Conservation (phyloP, 1,140 invertebrate genomes). For the Brachionus rotundiformis region DNA sequence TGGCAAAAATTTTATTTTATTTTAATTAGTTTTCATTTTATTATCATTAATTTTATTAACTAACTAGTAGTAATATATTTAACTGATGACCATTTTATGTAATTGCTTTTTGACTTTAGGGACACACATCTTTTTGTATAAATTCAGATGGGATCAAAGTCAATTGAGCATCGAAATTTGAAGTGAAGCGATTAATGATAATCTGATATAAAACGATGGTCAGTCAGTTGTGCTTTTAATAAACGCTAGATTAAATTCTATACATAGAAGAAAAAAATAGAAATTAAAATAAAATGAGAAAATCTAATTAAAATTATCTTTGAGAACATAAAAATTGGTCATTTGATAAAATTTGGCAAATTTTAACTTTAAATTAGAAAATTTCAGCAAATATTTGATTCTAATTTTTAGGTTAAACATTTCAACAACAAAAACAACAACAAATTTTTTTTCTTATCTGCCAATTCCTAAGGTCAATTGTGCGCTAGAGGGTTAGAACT, state of each 20-base stretch:
- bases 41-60: not conserved
- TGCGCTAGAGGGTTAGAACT: not conserved
- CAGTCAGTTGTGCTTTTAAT: not conserved
- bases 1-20: not conserved
- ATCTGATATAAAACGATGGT: not conserved
- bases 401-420: conserved; percentile 16
- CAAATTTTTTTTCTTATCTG: not conserved
- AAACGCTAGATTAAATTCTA: not conserved
- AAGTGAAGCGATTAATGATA: not conserved
- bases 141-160: conserved; percentile 13
- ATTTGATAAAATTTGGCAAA: not conserved
- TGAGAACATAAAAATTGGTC: conserved; percentile 2
- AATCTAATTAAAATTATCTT: conserved; percentile 16
- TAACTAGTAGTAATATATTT: too few relatives aligned
- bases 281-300: not conserved
- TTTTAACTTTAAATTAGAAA: not conserved
- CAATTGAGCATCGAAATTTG: conserved; percentile 3
- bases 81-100: conserved; percentile 19
- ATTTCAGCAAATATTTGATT: conserved; percentile 5
- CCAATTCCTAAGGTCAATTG: conserved; percentile 11
- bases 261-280: not conserved
- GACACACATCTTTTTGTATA: not conserved
- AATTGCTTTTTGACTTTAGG: conserved; percentile 7
- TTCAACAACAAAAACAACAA: not conserved
- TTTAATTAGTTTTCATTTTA: not conserved